These are phyloP conservation scores for Gisinianus flammeolus DNA, from an alignment of 2,888 invertebrate genomes.

Conservation along the genomic window DNA sequence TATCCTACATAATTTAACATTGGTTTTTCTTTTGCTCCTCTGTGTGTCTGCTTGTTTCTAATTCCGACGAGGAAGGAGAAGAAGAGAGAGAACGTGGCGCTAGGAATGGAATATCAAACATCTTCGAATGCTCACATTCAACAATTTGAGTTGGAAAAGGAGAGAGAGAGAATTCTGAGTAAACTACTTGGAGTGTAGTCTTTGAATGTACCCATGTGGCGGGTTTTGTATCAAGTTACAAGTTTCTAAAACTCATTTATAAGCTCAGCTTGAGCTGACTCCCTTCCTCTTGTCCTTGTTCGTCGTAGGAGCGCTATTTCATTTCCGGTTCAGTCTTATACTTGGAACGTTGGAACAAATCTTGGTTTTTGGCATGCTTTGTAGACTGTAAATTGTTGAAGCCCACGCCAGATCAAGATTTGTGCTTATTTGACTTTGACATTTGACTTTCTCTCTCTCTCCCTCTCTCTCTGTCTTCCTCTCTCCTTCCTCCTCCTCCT, in stretches of 20 bases:
- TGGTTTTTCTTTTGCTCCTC: not conserved
- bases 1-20: no score
- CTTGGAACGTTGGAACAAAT: slow-evolving; percentile 4
- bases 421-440: not conserved
- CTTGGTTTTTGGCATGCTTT: slow-evolving; percentile 28
- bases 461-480: not conserved
- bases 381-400: slow-evolving; percentile 5
- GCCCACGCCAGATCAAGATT: not conserved
- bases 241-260: slow-evolving; percentile 26
- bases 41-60: not conserved
- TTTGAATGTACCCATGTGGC: no score
- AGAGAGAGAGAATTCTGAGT: no score
- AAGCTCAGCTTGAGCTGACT: slow-evolving; percentile 23
- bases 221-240: not conserved
- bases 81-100: not conserved
- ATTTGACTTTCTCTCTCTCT: not conserved
- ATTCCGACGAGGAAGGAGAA: not conserved
- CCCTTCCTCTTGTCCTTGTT: slow-evolving; percentile 28
- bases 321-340: slow-evolving; percentile 26
- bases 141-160: no score
- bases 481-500: not conserved
- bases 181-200: no score
- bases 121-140: no score
- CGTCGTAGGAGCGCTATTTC: slow-evolving; percentile 13
- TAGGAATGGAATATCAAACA: no score